phyloP scores from a whole-genome alignment of 1,140 invertebrate species.

The Solen grandis region DNA sequence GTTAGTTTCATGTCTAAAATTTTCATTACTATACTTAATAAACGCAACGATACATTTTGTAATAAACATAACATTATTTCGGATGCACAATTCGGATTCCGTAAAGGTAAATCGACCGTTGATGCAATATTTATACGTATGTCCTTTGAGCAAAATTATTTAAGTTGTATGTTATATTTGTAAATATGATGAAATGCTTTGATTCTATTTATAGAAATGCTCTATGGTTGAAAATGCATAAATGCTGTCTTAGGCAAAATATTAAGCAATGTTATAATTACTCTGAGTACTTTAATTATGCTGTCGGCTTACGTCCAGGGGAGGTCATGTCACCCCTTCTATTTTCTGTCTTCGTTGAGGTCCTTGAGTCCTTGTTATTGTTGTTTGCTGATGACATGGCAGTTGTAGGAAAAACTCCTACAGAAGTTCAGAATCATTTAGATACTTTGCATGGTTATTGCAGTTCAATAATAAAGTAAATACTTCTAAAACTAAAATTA shows the following conservation, averaged over 20 bases:
- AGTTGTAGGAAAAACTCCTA: background rate
- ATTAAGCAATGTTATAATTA: background rate
- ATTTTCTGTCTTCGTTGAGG: conserved; percentile 30
- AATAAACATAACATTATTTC: background rate
- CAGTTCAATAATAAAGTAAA: background rate
- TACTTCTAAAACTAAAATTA: background rate
- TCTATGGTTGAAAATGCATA: too few relatives aligned
- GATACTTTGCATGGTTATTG: background rate
- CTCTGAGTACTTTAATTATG: conserved; percentile 17
- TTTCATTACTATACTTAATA: conserved; percentile 13
- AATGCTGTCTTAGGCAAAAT: background rate
- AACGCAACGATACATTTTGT: background rate
- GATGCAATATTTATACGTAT: conserved; percentile 2
- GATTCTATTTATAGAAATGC: conserved; percentile 1
- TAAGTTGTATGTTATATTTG: conserved; percentile 8
- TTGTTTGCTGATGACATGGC: conserved; percentile 7
- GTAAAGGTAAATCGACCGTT: background rate
- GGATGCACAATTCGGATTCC: conserved; percentile 9
- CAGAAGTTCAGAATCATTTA: background rate
- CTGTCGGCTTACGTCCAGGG: conserved; percentile 5
- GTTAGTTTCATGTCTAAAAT: too few relatives aligned
- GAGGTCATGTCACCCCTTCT: conserved; percentile 31
- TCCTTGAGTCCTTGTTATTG: conserved; percentile 8
- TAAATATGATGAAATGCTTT: conserved; percentile 7
- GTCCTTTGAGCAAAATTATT: background rate